A percentile compares a stretch with the other conserved stretches of the same genome.
Evolutionary conservation across 2,888 invertebrate genomes (phyloP).

Genomic region (Rhamphomyia laevipes): DNA sequence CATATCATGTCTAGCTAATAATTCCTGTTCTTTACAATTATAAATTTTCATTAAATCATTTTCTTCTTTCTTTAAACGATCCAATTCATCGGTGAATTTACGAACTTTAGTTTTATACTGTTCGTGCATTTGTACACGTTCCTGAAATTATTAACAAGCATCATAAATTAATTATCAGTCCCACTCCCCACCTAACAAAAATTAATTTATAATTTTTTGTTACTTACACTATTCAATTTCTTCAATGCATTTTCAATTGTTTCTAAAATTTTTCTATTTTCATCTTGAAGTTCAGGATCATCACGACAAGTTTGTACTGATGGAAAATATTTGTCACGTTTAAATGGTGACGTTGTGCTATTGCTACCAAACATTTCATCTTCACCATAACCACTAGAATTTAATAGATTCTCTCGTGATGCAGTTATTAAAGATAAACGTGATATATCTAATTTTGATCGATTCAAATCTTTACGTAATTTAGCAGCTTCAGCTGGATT

Average conservation of each 20-base stretch:
- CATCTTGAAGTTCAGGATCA: slow-evolving; percentile 50
- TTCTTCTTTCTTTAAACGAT: slow-evolving; percentile 39
- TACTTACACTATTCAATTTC: slow-evolving; percentile 37
- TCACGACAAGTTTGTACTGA: slow-evolving; percentile 38
- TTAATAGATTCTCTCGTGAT: slow-evolving; percentile 54
- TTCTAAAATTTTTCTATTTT: slow-evolving; percentile 54
- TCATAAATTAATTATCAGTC: no score
- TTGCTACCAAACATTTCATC: slow-evolving; percentile 24
- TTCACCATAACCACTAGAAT: slow-evolving; percentile 31
- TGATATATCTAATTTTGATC: slow-evolving; percentile 63
- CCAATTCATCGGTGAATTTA: slow-evolving; percentile 40
- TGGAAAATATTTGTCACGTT: slow-evolving; percentile 33
- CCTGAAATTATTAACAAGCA: slow-evolving; percentile 35
- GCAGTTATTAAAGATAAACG: slow-evolving; percentile 67
- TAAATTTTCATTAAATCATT: slow-evolving; percentile 44
- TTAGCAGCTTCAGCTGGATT: slow-evolving; percentile 83
- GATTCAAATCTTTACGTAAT: slow-evolving; percentile 55
- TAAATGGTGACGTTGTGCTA: slow-evolving; percentile 25
- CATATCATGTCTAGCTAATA: slow-evolving; percentile 36
- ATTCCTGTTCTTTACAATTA: slow-evolving; percentile 42
- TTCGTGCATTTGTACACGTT: slow-evolving; percentile 40
- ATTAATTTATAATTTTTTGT: slow-evolving; percentile 2
- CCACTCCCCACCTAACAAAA: no score
- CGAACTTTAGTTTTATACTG: slow-evolving; percentile 36
- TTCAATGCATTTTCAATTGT: slow-evolving; percentile 57